Percentiles rank a stretch among this genome's conserved stretches.
These are phyloP conservation scores for Troides helena DNA, from an alignment of 2,888 invertebrate species.

Conservation along the genomic window DNA sequence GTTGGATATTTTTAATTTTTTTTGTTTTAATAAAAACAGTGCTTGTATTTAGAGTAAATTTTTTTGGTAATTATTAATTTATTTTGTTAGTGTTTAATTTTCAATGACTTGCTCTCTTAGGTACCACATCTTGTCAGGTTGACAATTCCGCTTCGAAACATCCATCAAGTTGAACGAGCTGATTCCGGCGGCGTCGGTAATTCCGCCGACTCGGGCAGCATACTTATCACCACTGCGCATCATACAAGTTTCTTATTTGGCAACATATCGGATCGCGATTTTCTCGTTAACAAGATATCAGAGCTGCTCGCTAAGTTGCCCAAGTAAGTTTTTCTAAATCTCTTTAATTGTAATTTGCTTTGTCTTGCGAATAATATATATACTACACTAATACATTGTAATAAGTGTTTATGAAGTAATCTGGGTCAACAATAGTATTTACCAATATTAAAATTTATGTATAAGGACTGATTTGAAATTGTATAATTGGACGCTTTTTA, in stretches of 20 bases:
- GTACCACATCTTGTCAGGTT: constrained; percentile 89
- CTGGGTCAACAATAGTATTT: no score
- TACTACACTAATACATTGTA: no score
- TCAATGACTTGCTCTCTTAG: constrained; percentile 58
- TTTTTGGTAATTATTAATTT: not conserved
- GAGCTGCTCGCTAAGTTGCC: constrained; percentile 88
- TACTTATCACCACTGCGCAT: constrained; percentile 90
- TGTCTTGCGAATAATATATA: not conserved
- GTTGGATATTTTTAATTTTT: no score
- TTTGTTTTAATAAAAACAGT: no score
- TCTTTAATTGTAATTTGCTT: not conserved
- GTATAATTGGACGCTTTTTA: no score
- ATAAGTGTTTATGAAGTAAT: not conserved
- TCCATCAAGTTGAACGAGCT: constrained; percentile 88
- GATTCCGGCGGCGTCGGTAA: constrained; percentile 84
- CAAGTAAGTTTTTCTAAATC: constrained; percentile 54
- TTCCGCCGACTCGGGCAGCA: constrained; percentile 81
- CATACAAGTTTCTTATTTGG: constrained; percentile 93
- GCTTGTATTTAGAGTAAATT: not conserved
- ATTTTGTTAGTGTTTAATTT: not conserved
- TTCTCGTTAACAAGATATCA: constrained; percentile 93
- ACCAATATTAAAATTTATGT: not conserved
- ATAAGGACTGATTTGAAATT: not conserved
- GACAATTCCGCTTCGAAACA: constrained; percentile 93
- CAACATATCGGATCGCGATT: constrained; percentile 92